These are phyloP conservation scores for Boulengeromyrus knoepffleri DNA, from an alignment of 2,113 vertebrate genomes.

Conservation along the genomic window DNA sequence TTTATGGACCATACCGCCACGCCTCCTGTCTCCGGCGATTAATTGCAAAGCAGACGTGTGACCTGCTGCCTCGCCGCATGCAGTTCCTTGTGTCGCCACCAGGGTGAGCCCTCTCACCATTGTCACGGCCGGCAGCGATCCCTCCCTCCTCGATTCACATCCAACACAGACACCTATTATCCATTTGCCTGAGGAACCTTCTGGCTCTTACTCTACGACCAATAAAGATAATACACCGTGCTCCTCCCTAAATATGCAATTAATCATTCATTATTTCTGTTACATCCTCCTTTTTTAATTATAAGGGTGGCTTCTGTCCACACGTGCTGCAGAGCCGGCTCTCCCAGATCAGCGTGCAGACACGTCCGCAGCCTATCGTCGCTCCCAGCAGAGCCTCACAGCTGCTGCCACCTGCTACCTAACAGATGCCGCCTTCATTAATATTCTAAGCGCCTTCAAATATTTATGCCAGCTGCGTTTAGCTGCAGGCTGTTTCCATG, in stretches of 20 bases:
- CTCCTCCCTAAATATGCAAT: neutral
- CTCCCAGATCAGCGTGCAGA: neutral
- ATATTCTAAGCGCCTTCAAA: constrained; percentile 56
- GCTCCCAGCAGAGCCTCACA: neutral
- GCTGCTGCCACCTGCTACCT: constrained; percentile 35
- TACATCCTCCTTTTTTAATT: neutral
- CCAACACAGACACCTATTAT: neutral
- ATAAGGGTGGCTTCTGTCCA: neutral
- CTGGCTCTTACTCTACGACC: neutral
- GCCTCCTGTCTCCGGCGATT: neutral
- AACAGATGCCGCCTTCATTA: constrained; percentile 41
- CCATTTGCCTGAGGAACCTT: neutral
- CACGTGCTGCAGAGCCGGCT: neutral
- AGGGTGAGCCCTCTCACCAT: constrained; percentile 25
- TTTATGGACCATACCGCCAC: neutral
- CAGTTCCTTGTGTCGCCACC: constrained; percentile 8
- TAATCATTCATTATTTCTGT: neutral
- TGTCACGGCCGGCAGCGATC: neutral
- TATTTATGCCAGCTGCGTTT: constrained; percentile 54
- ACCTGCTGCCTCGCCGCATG: neutral
- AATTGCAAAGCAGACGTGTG: neutral
- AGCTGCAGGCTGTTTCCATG: constrained; percentile 32
- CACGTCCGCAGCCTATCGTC: neutral
- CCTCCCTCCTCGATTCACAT: too few relatives aligned
- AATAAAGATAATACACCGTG: neutral